Percentiles rank a stretch among this genome's conserved stretches.
Conservation (phyloP, 2,797 vertebrate genomes). For the Percopsis omiscomaycus region DNA sequence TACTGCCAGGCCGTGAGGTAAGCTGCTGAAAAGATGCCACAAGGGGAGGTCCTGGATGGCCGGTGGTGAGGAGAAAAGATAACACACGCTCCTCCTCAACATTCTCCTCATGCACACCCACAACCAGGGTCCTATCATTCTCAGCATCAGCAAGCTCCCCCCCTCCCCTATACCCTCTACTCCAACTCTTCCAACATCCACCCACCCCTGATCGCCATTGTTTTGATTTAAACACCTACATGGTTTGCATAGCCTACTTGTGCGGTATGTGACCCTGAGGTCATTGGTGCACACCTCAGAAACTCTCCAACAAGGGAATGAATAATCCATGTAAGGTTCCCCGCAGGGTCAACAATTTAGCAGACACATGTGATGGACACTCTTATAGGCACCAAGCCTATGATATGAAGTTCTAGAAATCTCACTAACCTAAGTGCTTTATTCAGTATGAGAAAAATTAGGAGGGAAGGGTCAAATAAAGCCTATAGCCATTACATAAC, state of each 20-base stretch:
- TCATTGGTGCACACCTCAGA: constrained; percentile 68
- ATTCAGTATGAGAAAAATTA: neutral
- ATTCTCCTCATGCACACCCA: constrained; percentile 70
- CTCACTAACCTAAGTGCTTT: neutral
- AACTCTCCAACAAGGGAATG: constrained; percentile 54
- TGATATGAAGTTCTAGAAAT: neutral
- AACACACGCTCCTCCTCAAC: constrained; percentile 74
- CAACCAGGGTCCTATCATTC: constrained; percentile 39
- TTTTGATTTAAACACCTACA: constrained; percentile 76
- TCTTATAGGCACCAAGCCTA: constrained; percentile 1
- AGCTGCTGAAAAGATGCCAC: constrained; percentile 70
- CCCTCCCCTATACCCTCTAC: constrained; percentile 30
- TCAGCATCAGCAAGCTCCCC: neutral
- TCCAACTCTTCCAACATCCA: constrained; percentile 17
- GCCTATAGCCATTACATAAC: too few relatives aligned
- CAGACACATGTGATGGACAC: constrained; percentile 37
- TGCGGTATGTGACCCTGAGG: constrained; percentile 69
- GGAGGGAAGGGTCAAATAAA: neutral
- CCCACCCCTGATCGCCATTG: constrained; percentile 43
- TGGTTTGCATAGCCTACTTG: constrained; percentile 58
- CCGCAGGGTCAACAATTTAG: constrained; percentile 35
- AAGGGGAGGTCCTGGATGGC: constrained; percentile 66
- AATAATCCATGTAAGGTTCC: constrained; percentile 35
- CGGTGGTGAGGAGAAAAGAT: constrained; percentile 76
- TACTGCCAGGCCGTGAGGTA: constrained; percentile 66